Conservation (phyloP, 2,797 vertebrate species). For the Heliangelus exortis region DNA sequence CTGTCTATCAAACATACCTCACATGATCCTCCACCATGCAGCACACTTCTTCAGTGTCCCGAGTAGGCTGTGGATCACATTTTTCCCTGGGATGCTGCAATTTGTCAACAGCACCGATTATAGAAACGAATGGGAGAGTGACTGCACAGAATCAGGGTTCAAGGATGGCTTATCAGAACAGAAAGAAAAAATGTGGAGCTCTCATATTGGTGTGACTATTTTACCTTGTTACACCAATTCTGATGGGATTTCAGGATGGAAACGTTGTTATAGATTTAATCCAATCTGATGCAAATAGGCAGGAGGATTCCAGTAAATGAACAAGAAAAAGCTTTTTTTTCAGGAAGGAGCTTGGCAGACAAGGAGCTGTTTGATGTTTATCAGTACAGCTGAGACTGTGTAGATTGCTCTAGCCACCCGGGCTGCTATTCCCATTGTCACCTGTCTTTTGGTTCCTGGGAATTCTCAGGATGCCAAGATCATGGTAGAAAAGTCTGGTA, state of each 20-base stretch:
- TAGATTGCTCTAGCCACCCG: background rate
- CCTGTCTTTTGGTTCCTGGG: background rate
- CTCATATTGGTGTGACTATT: background rate
- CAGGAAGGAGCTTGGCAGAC: background rate
- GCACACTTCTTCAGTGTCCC: background rate
- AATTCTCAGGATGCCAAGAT: background rate
- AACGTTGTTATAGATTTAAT: background rate
- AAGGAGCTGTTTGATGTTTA: background rate
- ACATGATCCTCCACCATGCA: background rate
- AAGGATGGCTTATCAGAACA: background rate
- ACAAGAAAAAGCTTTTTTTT: background rate
- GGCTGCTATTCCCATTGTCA: background rate
- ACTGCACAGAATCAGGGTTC: background rate
- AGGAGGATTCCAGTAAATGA: background rate
- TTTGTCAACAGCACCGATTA: background rate
- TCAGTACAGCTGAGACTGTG: background rate
- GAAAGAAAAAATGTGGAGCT: background rate
- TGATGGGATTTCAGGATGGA: background rate
- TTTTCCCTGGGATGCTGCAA: background rate
- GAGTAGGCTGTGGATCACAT: rapidly evolving
- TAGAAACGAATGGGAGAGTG: background rate
- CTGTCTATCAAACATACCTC: background rate
- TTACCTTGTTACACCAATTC: background rate
- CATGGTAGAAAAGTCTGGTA: background rate
- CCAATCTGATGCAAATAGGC: background rate